phyloP scores from a whole-genome alignment of 2,797 vertebrate species.

The Chiloscyllium punctatum region DNA sequence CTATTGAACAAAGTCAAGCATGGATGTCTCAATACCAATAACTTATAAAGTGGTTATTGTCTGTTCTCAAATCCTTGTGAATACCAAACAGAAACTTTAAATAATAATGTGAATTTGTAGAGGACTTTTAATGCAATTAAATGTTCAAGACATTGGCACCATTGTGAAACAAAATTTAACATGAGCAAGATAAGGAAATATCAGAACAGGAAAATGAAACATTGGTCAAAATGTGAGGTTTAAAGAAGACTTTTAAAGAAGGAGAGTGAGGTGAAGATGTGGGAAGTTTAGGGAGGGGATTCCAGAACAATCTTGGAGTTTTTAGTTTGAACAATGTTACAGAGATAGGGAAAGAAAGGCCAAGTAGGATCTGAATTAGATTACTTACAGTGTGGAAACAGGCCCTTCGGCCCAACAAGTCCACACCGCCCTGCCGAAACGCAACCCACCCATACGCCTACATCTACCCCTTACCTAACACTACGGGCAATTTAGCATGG shows the following conservation, averaged over 20 bases:
- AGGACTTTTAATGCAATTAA: not conserved
- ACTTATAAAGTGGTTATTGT: not conserved
- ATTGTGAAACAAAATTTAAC: not conserved
- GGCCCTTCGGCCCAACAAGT: too few species aligned
- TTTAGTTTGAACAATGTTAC: not conserved
- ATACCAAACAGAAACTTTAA: not conserved
- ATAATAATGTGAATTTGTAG: not conserved
- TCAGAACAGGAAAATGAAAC: not conserved
- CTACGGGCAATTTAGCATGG: too few species aligned
- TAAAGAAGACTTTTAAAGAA: not conserved
- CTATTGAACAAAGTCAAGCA: not conserved
- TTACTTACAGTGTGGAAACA: too few species aligned
- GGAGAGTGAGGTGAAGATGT: not conserved
- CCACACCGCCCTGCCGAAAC: too few species aligned
- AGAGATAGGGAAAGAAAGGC: not conserved
- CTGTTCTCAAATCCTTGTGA: not conserved
- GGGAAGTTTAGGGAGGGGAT: not conserved
- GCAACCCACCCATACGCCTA: too few species aligned
- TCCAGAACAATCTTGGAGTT: not conserved
- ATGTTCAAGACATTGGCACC: not conserved
- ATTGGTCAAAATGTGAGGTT: not conserved
- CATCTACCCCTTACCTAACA: too few species aligned
- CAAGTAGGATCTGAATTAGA: not conserved
- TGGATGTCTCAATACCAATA: not conserved
- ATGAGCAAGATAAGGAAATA: not conserved